phyloP scores from a whole-genome alignment of 1,140 invertebrate species.

The Drosophila elegans region DNA sequence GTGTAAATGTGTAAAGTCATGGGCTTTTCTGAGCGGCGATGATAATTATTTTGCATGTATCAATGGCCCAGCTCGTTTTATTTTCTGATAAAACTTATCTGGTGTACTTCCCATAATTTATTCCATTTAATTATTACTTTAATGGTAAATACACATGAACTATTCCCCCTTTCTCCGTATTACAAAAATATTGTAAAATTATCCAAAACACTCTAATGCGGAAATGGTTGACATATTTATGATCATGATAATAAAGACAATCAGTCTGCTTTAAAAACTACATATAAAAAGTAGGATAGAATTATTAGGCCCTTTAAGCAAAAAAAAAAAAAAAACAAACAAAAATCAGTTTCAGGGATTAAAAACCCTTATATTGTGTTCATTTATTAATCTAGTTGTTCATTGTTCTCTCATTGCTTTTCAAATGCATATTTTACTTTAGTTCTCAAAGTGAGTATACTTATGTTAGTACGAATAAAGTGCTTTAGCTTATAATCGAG shows the following conservation, averaged over 20 bases:
- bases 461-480: constrained; percentile 33
- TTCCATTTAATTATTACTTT: background rate
- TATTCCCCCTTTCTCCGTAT: background rate
- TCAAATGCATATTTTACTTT: constrained; percentile 21
- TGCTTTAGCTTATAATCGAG: constrained; percentile 28
- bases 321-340: too few relatives aligned
- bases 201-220: background rate
- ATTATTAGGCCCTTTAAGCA: too few relatives aligned
- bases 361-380: background rate
- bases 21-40: constrained; percentile 28
- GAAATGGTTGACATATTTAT: background rate
- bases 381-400: constrained; percentile 5
- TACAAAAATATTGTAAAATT: background rate
- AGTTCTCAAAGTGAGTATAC: constrained; percentile 26
- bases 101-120: background rate
- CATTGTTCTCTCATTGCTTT: background rate
- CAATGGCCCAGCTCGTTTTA: background rate
- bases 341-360: background rate
- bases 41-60: constrained; percentile 5
- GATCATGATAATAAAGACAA: background rate
- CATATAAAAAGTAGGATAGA: too few relatives aligned
- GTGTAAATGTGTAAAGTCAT: constrained; percentile 3
- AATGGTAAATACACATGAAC: background rate
- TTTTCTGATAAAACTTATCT: constrained; percentile 12
- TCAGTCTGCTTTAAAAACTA: background rate